Evolutionary conservation across 2,113 vertebrate species (phyloP).

Genomic region (Nerophis lumbriciformis): DNA sequence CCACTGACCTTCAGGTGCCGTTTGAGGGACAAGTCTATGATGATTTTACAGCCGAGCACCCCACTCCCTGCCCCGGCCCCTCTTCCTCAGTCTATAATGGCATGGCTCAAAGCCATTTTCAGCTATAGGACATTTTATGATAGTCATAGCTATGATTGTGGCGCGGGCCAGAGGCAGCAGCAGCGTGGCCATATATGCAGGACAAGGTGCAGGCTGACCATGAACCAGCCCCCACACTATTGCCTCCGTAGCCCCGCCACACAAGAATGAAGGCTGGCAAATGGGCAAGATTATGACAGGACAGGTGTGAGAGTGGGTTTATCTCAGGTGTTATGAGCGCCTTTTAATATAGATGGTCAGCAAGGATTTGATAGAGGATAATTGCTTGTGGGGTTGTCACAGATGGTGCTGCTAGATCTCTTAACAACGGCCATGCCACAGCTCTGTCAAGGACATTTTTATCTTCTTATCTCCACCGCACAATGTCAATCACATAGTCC

Average conservation of each 20-base stretch:
- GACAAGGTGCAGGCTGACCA: conserved; percentile 48
- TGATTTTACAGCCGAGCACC: conserved; percentile 54
- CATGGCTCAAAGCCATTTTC: conserved; percentile 54
- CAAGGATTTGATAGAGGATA: conserved; percentile 60
- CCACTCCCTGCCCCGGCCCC: conserved; percentile 4
- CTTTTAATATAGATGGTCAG: conserved; percentile 65
- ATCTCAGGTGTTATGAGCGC: conserved; percentile 63
- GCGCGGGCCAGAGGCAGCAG: conserved; percentile 29
- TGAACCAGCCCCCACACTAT: conserved; percentile 39
- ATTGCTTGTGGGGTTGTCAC: conserved; percentile 68
- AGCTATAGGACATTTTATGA: conserved; percentile 60
- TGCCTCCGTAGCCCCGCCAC: conserved; percentile 8
- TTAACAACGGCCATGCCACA: conserved; percentile 48
- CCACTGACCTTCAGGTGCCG: conserved; percentile 59
- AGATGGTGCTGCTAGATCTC: conserved; percentile 69
- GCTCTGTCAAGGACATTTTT: conserved; percentile 62
- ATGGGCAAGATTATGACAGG: conserved; percentile 44
- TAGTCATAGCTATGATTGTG: conserved; percentile 49
- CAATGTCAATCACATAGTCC: conserved; percentile 43
- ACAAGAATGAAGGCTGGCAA: conserved; percentile 10
- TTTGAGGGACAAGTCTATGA: conserved; percentile 52
- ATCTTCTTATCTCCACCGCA: conserved; percentile 43
- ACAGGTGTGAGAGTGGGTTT: conserved; percentile 45
- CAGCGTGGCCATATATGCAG: conserved; percentile 23
- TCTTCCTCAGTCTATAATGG: conserved; percentile 50